These are phyloP conservation scores for Eulacestoma nigropectus DNA, from an alignment of 2,113 vertebrate genomes.

Conservation along the genomic window DNA sequence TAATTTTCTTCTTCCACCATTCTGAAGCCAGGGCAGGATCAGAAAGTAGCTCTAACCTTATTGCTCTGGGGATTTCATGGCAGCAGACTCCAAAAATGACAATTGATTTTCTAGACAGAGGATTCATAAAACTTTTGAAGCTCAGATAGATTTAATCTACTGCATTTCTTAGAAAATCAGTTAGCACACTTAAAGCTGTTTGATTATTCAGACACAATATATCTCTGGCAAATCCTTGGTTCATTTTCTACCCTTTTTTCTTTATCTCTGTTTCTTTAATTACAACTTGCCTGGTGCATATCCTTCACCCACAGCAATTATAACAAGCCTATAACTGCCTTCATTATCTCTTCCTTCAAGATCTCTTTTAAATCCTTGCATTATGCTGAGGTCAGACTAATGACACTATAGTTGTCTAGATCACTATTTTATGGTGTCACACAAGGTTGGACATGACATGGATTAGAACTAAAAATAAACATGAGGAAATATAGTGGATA, in stretches of 20 bases:
- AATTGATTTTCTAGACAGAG: slow-evolving; percentile 3
- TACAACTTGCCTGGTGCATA: slow-evolving; percentile 8
- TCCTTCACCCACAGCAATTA: slow-evolving; percentile 27
- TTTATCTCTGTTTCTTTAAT: slow-evolving; percentile 48
- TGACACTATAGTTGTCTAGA: neutral
- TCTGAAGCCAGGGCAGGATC: neutral
- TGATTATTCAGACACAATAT: slow-evolving; percentile 22
- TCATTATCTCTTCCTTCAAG: slow-evolving; percentile 22
- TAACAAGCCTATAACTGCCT: neutral
- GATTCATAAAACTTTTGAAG: neutral
- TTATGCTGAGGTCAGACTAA: neutral
- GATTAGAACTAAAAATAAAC: neutral
- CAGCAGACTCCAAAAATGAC: neutral
- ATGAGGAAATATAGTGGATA: neutral
- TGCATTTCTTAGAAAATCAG: slow-evolving; percentile 2
- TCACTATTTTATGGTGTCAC: neutral
- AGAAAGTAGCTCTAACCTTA: neutral
- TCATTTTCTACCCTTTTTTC: neutral
- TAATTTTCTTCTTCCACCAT: neutral
- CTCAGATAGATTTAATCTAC: slow-evolving; percentile 5
- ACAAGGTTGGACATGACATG: neutral
- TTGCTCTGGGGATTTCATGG: neutral
- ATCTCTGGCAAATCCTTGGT: neutral
- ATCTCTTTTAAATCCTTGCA: neutral
- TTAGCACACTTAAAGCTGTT: neutral